Evolutionary conservation across 2,113 vertebrate species (phyloP), one percentile per base, ranked within the genome.

Genomic region (human (Homo sapiens)): DNA sequence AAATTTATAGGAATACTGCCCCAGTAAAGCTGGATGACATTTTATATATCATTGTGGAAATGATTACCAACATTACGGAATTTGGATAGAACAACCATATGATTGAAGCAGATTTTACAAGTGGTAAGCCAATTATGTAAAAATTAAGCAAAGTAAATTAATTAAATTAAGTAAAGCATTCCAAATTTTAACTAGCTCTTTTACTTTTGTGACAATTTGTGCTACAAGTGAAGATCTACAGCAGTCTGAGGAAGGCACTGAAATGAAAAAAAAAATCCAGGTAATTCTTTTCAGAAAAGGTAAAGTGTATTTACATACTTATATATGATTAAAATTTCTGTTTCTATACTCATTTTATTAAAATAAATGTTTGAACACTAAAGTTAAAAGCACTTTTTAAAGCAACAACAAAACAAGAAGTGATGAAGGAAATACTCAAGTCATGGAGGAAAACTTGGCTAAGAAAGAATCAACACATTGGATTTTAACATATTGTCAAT

Each of bases 201-300:
- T n/a, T n/a, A n/a, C n/a, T n/a, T n/a, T n/a, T n/a, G n/a, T n/a
- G n/a, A n/a, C n/a, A n/a, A n/a, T n/a, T n/a, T n/a, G n/a, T n/a
- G n/a, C n/a, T n/a, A n/a, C n/a, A n/a, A n/a, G n/a, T n/a, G n/a
- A n/a, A n/a, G n/a, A n/a, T n/a, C 99, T 99, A 97, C 98, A 99
- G 98, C 98, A 98, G 90, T 99, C 99, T 98, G 99, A 98, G 98
- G 98, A 98, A 98, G 98, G 99, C 97, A 99, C 99, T 99, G 99
- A 97, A 99, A 98, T 23, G 96, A 98, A 95, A 97, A 98, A 66
- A 80, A 94, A 45, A 88, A 57, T 1, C 20, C 17, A 73, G 8
- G 45, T 80, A 32, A 95, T 55, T 75, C 89, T 66, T 86, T 89
- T 23, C 23, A 70, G 59, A 64, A 96, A 85, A 94, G 11, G 57